These are phyloP conservation scores for Oxygymnocypris stewartii DNA, from an alignment of 2,113 vertebrate species.

Conservation along the genomic window DNA sequence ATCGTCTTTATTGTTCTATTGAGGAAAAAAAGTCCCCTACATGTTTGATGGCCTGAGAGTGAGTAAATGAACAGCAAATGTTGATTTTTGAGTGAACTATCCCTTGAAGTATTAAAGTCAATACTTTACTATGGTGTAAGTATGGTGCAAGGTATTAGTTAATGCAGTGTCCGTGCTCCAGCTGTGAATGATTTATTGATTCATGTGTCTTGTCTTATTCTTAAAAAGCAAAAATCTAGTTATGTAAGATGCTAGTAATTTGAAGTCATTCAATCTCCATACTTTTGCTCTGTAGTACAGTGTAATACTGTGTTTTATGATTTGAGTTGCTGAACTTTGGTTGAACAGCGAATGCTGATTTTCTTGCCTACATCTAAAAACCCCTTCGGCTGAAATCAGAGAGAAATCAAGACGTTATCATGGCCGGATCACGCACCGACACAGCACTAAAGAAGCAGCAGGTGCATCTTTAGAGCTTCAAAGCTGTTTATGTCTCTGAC, in stretches of 20 bases:
- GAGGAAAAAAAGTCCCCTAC: no score
- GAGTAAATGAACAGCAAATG: no score
- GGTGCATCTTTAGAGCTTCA: constrained; percentile 52
- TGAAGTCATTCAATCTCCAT: neutral
- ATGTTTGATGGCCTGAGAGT: no score
- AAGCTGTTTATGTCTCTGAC: constrained; percentile 48
- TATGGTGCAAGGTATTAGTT: neutral
- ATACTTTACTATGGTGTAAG: neutral
- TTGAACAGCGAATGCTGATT: neutral
- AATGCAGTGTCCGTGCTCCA: neutral
- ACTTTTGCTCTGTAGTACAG: neutral
- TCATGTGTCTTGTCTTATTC: neutral
- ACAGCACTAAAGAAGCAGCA: constrained; percentile 46
- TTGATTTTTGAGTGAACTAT: no score
- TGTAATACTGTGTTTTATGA: neutral
- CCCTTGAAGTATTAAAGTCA: neutral
- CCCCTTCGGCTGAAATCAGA: neutral
- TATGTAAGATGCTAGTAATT: neutral
- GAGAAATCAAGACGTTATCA: neutral
- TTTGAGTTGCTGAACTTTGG: neutral
- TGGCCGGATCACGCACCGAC: neutral
- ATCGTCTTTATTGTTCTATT: no score
- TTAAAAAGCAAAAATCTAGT: neutral
- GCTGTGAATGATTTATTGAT: neutral
- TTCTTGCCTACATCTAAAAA: neutral